Evolutionary conservation across 2,888 invertebrate genomes (phyloP).

Genomic region (Orthosia gothica): DNA sequence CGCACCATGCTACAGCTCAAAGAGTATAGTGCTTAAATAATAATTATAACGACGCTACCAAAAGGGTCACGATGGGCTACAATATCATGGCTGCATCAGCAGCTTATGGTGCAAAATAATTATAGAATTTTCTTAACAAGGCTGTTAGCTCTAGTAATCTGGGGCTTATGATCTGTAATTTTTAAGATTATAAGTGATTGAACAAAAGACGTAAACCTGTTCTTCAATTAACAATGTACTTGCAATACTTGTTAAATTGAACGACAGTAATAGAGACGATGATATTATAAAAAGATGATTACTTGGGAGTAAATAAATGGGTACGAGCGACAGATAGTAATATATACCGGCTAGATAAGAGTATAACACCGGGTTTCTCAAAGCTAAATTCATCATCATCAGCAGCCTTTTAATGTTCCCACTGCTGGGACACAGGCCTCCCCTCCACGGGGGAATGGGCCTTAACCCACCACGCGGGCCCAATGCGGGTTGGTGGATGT

Average conservation of each 20-base stretch:
- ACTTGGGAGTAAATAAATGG: not conserved
- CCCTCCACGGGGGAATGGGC: no score
- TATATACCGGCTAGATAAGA: not conserved
- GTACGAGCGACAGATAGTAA: not conserved
- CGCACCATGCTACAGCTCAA: no score
- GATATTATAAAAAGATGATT: constrained; percentile 18
- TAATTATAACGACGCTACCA: not conserved
- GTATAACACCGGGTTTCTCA: not conserved
- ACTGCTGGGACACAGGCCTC: no score
- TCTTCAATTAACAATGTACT: constrained; percentile 1
- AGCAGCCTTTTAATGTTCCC: no score
- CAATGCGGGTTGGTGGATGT: no score
- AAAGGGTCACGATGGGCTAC: not conserved
- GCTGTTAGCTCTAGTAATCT: not conserved
- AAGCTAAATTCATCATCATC: no score
- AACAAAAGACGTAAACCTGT: not conserved
- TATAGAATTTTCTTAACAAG: not conserved
- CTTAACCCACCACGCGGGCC: no score
- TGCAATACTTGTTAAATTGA: constrained; percentile 27
- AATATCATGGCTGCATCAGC: not conserved
- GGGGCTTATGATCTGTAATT: constrained; percentile 3
- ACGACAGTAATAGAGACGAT: not conserved
- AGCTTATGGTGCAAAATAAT: not conserved
- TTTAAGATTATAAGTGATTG: constrained; percentile 1
- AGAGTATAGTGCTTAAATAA: constrained; percentile 2